phyloP scores from a whole-genome alignment of 2,888 invertebrate species.

The Drosophila subquinaria region DNA sequence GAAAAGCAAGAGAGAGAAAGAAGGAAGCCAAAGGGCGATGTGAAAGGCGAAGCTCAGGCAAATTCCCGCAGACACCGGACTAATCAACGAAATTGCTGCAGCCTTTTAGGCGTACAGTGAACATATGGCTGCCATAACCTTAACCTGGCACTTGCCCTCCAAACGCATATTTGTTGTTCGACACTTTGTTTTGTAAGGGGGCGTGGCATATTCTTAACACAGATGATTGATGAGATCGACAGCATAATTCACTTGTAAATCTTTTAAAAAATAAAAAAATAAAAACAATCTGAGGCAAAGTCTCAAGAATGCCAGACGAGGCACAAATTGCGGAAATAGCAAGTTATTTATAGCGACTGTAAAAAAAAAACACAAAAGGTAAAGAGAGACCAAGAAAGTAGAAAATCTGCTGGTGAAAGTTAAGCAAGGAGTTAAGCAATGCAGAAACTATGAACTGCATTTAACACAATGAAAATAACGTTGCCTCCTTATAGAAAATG shows the following conservation, averaged over 20 bases:
- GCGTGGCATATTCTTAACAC: conserved; percentile 24
- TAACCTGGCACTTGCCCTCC: conserved; percentile 13
- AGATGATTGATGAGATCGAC: conserved; percentile 58
- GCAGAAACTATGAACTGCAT: conserved; percentile 2
- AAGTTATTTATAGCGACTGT: not conserved
- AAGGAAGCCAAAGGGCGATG: not conserved
- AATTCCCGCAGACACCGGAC: conserved; percentile 62
- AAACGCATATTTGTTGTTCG: conserved; percentile 43
- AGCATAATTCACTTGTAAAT: conserved; percentile 17
- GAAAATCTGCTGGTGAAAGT: not conserved
- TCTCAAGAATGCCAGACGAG: not conserved
- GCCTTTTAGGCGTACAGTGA: conserved; percentile 68
- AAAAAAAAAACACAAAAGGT: not conserved
- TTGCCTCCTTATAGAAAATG: conserved; percentile 9
- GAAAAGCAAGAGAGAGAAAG: not conserved
- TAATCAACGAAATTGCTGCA: conserved; percentile 76
- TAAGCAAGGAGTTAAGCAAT: not conserved
- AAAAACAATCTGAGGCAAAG: conserved; percentile 1
- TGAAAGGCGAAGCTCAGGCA: conserved; percentile 15
- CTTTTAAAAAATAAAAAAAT: conserved; percentile 11
- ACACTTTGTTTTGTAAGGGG: conserved; percentile 47
- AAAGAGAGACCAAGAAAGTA: not conserved
- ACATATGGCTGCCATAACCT: conserved; percentile 48
- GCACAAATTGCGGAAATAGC: not conserved
- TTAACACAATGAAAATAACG: conserved; percentile 2